Evolutionary conservation across 1,140 invertebrate genomes (phyloP).

Genomic region (Ceratosolen fusciceps): DNA sequence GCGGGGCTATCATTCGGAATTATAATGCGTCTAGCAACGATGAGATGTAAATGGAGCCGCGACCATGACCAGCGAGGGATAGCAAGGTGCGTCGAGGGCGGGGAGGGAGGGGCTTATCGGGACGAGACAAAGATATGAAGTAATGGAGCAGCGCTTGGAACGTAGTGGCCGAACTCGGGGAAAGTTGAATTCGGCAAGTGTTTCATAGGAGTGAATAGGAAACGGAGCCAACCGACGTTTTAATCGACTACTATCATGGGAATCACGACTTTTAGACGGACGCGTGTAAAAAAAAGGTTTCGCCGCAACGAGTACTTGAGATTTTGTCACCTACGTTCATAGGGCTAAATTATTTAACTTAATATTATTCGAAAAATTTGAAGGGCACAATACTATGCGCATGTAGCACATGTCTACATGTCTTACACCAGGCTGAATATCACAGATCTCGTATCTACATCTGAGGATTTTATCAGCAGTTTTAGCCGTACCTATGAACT

Average conservation of each 20-base stretch:
- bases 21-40: background rate
- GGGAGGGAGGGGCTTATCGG: background rate
- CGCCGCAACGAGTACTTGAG: background rate
- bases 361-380: background rate
- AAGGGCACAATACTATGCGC: background rate
- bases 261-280: background rate
- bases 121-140: slow-evolving; percentile 5
- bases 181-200: background rate
- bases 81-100: background rate
- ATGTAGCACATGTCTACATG: background rate
- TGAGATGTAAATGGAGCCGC: slow-evolving; percentile 28
- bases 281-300: background rate
- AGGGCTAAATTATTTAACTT: background rate
- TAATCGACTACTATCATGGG: background rate
- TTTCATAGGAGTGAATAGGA: background rate
- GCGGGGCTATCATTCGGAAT: background rate
- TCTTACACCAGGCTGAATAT: no score
- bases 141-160: background rate
- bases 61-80: background rate
- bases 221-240: no score
- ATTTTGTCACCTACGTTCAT: background rate
- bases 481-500: no score
- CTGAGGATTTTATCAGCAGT: no score
- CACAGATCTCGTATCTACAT: no score
- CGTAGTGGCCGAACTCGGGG: background rate